phyloP scores from a whole-genome alignment of 2,113 vertebrate genomes.

The Cichladusa arquata region DNA sequence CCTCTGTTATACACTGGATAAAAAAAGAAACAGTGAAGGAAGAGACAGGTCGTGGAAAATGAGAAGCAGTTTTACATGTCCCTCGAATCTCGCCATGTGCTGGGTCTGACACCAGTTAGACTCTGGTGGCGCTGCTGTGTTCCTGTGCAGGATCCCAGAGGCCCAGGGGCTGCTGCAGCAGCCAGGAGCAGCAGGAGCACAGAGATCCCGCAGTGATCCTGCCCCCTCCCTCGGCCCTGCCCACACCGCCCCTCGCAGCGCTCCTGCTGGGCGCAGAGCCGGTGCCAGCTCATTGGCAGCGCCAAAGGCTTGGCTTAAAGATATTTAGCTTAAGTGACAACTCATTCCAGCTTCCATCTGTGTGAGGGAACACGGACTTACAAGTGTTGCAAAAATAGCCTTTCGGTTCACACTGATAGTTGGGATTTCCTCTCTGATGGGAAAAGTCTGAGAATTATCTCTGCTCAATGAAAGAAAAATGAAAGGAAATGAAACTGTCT shows the following conservation, averaged over 20 bases:
- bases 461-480: not conserved
- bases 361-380: not conserved
- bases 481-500: not conserved
- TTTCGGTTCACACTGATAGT: not conserved
- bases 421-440: not conserved
- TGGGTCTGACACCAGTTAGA: not conserved
- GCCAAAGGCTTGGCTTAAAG: not conserved
- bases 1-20: not conserved
- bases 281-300: not conserved
- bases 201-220: not conserved
- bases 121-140: not conserved
- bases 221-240: not conserved
- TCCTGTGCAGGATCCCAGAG: not conserved
- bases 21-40: not conserved
- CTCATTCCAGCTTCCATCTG: not conserved
- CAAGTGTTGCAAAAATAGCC: not conserved
- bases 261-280: not conserved
- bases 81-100: not conserved
- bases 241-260: not conserved
- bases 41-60: not conserved
- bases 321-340: not conserved
- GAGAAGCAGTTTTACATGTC: not conserved
- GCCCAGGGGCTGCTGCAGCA: not conserved
- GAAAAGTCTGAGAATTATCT: not conserved
- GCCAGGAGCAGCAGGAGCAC: not conserved